These are phyloP conservation scores for Discoglossus pictus DNA, from an alignment of 2,797 vertebrate species.

Conservation along the genomic window DNA sequence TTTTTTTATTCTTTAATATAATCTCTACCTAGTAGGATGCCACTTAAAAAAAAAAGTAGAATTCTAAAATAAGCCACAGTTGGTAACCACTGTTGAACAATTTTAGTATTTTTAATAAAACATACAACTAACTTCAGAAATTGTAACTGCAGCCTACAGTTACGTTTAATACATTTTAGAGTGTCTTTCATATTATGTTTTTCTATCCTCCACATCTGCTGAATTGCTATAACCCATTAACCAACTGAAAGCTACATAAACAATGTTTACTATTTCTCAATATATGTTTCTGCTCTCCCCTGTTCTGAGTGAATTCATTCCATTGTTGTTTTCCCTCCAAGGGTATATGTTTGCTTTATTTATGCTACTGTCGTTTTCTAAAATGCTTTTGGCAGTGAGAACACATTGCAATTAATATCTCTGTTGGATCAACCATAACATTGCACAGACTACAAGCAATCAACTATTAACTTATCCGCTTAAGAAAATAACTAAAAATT, in stretches of 20 bases:
- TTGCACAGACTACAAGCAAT: slow-evolving; percentile 35
- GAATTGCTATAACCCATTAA: slow-evolving; percentile 46
- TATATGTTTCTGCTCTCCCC: slow-evolving; percentile 33
- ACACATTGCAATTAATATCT: slow-evolving; percentile 49
- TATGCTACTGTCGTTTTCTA: slow-evolving; percentile 44
- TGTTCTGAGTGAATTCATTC: slow-evolving; percentile 34
- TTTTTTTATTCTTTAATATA: too few species aligned
- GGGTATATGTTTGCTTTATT: slow-evolving; percentile 38
- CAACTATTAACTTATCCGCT: slow-evolving; percentile 41
- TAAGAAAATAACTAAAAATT: slow-evolving; percentile 34
- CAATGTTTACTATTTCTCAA: slow-evolving; percentile 47
- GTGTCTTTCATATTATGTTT: slow-evolving; percentile 15
- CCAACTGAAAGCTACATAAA: slow-evolving; percentile 46
- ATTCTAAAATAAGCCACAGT: too few species aligned
- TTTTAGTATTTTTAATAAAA: too few species aligned
- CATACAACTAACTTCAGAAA: too few species aligned
- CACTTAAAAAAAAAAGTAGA: too few species aligned
- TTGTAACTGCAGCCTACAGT: too few species aligned
- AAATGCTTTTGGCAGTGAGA: slow-evolving; percentile 44
- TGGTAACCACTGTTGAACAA: too few species aligned
- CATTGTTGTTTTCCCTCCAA: slow-evolving; percentile 46
- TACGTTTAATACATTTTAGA: slow-evolving; percentile 6
- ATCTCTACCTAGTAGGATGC: too few species aligned
- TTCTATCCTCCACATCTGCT: slow-evolving; percentile 31
- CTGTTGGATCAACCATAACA: slow-evolving; percentile 44